Evolutionary conservation across 2,797 vertebrate genomes (phyloP).

Genomic region (Tapera naevia): DNA sequence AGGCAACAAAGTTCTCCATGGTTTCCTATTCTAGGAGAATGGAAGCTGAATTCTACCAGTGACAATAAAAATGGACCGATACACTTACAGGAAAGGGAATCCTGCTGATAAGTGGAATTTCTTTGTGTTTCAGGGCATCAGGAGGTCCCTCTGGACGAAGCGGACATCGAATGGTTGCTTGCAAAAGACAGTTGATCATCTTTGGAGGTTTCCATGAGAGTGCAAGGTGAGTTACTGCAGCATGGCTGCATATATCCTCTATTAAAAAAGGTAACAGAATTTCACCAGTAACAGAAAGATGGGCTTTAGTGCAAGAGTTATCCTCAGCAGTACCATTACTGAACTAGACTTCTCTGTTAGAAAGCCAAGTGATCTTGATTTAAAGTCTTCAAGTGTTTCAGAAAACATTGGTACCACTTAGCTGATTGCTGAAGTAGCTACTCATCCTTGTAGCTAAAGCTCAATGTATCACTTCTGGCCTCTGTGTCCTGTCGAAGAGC

Average conservation of each 20-base stretch:
- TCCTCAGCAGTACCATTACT: not conserved
- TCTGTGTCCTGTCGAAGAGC: not conserved
- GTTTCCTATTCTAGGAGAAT: not conserved
- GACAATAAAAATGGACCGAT: rapidly evolving
- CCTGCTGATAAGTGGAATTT: not conserved
- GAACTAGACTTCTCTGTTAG: not conserved
- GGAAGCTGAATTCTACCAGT: not conserved
- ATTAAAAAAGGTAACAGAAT: not conserved
- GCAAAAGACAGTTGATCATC: constrained; percentile 89
- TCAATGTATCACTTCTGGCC: not conserved
- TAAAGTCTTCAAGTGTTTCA: not conserved
- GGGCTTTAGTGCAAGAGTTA: not conserved
- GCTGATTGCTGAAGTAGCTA: not conserved
- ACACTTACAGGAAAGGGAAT: not conserved
- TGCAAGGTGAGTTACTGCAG: constrained; percentile 77
- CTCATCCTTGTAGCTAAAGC: not conserved
- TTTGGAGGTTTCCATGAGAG: constrained; percentile 98
- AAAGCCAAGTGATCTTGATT: not conserved
- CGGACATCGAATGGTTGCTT: constrained; percentile 91
- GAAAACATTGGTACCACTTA: not conserved
- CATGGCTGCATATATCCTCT: not conserved
- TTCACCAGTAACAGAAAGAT: not conserved
- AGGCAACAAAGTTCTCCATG: rapidly evolving
- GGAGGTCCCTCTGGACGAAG: constrained; percentile 92
- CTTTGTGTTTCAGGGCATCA: constrained; percentile 76